These are phyloP conservation scores for Acheta domesticus DNA, from an alignment of 2,888 invertebrate genomes.

Conservation along the genomic window DNA sequence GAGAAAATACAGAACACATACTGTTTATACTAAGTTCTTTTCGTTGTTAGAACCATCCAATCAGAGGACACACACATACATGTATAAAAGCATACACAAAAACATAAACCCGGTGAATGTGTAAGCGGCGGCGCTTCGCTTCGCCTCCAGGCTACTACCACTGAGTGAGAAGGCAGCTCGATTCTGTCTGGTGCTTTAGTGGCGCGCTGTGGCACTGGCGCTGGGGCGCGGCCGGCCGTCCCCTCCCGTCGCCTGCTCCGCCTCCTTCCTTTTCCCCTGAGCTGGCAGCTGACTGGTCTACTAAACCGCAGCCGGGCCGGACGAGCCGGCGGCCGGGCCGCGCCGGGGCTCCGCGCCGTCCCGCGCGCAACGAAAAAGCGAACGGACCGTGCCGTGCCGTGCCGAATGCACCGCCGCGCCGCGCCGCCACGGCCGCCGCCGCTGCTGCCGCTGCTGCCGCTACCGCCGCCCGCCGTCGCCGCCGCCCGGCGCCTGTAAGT, in stretches of 20 bases:
- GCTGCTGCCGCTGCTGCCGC: too few species aligned
- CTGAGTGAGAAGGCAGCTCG: conserved; percentile 18
- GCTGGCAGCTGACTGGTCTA: conserved; percentile 18
- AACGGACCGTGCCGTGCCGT: conserved; percentile 4
- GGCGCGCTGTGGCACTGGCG: conserved; percentile 18
- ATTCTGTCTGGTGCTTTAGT: conserved; percentile 10
- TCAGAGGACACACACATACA: not conserved
- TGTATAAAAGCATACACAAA: not conserved
- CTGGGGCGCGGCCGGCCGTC: not conserved
- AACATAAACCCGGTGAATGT: not conserved
- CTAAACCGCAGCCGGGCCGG: not conserved
- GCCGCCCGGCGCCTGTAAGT: not conserved
- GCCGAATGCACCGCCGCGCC: not conserved
- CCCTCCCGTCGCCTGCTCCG: not conserved
- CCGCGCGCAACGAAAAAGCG: conserved; percentile 9
- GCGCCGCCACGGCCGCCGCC: not conserved
- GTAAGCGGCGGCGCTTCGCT: not conserved
- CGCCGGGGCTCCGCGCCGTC: not conserved
- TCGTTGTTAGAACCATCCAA: not conserved
- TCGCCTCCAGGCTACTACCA: not conserved
- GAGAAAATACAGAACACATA: not conserved
- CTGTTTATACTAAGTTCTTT: not conserved
- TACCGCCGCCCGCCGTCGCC: too few species aligned
- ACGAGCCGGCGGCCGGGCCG: conserved; percentile 1
- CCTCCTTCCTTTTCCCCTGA: conserved; percentile 18